phyloP scores from a whole-genome alignment of 2,113 vertebrate species.

The Myotis davidii region DNA sequence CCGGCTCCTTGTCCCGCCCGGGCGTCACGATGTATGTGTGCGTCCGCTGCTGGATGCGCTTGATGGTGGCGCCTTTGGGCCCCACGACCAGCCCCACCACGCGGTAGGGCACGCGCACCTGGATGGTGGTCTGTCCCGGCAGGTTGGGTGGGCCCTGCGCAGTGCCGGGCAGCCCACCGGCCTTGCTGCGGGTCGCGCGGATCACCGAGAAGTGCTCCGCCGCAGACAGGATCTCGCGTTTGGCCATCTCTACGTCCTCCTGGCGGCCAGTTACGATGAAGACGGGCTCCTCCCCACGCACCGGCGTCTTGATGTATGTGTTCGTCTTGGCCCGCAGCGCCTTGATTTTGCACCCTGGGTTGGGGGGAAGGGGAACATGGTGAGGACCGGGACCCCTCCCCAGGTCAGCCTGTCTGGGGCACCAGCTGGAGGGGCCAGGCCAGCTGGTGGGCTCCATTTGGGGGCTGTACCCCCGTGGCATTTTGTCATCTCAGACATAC shows the following conservation, averaged over 20 bases:
- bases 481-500: not conserved
- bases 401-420: not conserved
- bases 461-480: accelerated
- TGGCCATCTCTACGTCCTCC: constrained; percentile 98
- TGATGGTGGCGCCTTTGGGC: constrained; percentile 98
- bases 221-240: constrained; percentile 95
- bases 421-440: not conserved
- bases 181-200: constrained; percentile 93
- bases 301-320: constrained; percentile 98
- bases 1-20: constrained; percentile 96
- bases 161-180: constrained; percentile 81
- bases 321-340: constrained; percentile 97
- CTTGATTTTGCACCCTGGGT: constrained; percentile 97
- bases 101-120: constrained; percentile 97
- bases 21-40: constrained; percentile 99
- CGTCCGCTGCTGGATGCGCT: constrained; percentile 97
- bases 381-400: not conserved
- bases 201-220: constrained; percentile 98
- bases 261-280: constrained; percentile 97
- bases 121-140: constrained; percentile 97
- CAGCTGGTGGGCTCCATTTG: not conserved
- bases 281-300: constrained; percentile 94
- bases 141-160: constrained; percentile 93
- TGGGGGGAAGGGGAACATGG: not conserved
- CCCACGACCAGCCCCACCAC: constrained; percentile 98